Percentiles rank a stretch among this genome's conserved stretches.
Conservation (phyloP, 2,113 vertebrate genomes). For the Cryptotis parvus region DNA sequence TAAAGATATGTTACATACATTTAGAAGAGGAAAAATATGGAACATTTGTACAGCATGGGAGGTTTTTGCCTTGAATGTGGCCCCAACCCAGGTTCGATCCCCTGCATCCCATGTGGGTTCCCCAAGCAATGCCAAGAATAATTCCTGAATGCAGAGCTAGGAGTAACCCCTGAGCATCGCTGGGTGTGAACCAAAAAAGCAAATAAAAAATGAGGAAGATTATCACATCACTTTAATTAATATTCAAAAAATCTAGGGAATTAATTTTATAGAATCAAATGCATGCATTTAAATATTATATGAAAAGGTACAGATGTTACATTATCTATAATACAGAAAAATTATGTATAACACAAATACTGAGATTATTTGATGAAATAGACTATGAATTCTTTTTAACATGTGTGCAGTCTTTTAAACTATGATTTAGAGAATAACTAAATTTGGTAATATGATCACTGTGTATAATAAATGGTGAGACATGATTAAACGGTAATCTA, state of each 20-base stretch:
- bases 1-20: neutral
- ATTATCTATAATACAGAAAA: too few relatives aligned
- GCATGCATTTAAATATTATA: neutral
- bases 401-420: neutral
- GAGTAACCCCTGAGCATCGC: too few relatives aligned
- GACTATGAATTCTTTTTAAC: neutral
- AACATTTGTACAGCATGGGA: too few relatives aligned
- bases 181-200: too few relatives aligned
- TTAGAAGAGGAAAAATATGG: neutral
- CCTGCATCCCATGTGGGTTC: too few relatives aligned
- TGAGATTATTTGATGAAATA: neutral
- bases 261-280: slow-evolving; percentile 14
- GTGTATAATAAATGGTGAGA: neutral
- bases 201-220: too few relatives aligned
- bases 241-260: neutral
- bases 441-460: neutral
- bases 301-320: neutral
- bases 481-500: neutral
- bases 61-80: too few relatives aligned
- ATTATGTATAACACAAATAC: neutral
- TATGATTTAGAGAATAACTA: neutral
- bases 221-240: neutral
- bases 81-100: too few relatives aligned
- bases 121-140: too few relatives aligned
- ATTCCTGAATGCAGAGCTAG: too few relatives aligned